Evolutionary conservation across 1,140 invertebrate species (phyloP).

Genomic region (Latrodectus geometricus): DNA sequence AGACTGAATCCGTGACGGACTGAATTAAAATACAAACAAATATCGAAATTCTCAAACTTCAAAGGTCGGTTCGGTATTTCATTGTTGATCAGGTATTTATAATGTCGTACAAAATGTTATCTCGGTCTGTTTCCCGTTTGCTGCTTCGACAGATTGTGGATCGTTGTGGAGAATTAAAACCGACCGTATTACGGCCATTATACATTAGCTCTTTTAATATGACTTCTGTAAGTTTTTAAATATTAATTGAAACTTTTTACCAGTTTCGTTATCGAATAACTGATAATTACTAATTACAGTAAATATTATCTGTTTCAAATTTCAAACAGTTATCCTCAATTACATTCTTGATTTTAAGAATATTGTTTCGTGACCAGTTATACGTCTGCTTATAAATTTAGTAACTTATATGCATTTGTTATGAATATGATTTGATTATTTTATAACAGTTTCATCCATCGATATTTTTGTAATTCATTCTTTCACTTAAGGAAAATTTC

Average conservation of each 20-base stretch:
- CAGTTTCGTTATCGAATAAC: no score
- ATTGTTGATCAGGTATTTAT: neutral
- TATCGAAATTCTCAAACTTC: neutral
- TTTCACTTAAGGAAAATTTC: no score
- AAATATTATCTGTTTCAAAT: no score
- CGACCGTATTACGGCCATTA: neutral
- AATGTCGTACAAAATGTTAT: slow-evolving; percentile 35
- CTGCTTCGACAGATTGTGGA: slow-evolving; percentile 29
- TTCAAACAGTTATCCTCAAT: no score
- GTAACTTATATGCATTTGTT: no score
- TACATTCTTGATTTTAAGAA: no score
- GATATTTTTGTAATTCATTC: no score
- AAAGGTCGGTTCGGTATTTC: slow-evolving; percentile 29
- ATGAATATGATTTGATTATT: no score
- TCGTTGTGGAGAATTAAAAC: neutral
- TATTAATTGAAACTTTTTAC: neutral
- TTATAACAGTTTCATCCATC: no score
- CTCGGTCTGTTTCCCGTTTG: slow-evolving; percentile 1
- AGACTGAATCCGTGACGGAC: slow-evolving; percentile 3
- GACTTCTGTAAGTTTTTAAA: slow-evolving; percentile 15
- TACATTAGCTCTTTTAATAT: slow-evolving; percentile 1
- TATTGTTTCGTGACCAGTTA: no score
- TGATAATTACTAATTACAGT: no score
- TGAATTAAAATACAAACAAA: slow-evolving; percentile 25
- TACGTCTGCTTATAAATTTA: no score